phyloP scores from a whole-genome alignment of 2,113 vertebrate species.

The Paedocypris sp. region DNA sequence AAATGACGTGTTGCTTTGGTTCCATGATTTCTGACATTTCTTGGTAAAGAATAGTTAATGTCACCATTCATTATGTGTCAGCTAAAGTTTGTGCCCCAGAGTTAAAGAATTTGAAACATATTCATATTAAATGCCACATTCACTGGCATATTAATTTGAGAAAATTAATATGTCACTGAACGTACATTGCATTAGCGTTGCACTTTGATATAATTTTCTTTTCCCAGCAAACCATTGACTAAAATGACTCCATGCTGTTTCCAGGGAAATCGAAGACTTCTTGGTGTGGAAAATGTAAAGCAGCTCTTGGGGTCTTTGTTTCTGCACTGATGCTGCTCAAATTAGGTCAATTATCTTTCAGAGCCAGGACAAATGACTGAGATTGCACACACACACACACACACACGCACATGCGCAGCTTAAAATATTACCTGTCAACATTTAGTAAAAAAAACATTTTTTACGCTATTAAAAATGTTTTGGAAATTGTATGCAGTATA shows the following conservation, averaged over 20 bases:
- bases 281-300: slow-evolving; percentile 9
- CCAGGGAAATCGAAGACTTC: not conserved
- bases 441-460: not conserved
- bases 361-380: not conserved
- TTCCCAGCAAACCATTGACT: not conserved
- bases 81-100: not conserved
- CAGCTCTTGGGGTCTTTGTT: slow-evolving; percentile 7
- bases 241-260: not conserved
- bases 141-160: no score
- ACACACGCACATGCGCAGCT: no score
- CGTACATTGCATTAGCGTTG: not conserved
- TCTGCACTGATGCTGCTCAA: slow-evolving; percentile 2
- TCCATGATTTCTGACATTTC: not conserved
- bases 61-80: slow-evolving; percentile 1
- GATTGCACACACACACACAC: not conserved
- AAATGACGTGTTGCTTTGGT: no score
- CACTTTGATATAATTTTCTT: not conserved
- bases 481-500: no score
- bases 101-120: not conserved
- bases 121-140: not conserved
- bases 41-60: not conserved
- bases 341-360: slow-evolving; percentile 24
- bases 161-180: not conserved
- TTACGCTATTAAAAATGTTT: no score
- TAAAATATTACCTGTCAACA: no score